Percentiles rank a stretch among this genome's conserved stretches.
Evolutionary conservation across 2,888 invertebrate genomes (phyloP).

Genomic region (Hemistola chrysoprasaria): DNA sequence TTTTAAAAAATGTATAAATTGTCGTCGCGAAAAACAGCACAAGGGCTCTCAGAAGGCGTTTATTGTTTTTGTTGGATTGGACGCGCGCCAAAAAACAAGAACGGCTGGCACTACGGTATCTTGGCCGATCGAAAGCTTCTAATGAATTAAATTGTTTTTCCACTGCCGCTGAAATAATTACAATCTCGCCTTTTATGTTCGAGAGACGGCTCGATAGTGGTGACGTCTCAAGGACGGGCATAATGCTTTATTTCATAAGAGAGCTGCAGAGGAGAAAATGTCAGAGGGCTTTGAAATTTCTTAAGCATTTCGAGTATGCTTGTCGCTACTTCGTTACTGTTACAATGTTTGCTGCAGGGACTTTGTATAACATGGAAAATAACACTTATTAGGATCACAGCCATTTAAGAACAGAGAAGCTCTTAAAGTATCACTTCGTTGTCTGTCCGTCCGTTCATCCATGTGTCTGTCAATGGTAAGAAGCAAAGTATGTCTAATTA

Average conservation of each 20-base stretch:
- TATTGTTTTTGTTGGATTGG: slow-evolving; percentile 36
- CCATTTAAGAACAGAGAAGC: no score
- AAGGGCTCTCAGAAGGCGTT: slow-evolving; percentile 20
- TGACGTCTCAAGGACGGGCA: slow-evolving; percentile 22
- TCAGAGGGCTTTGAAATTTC: not conserved
- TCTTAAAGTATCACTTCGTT: no score
- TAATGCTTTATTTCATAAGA: slow-evolving; percentile 7
- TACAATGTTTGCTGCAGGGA: no score
- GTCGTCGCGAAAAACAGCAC: slow-evolving; percentile 14
- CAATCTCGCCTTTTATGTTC: slow-evolving; percentile 25
- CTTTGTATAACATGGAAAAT: no score
- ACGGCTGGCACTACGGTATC: slow-evolving; percentile 22
- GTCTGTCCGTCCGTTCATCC: no score
- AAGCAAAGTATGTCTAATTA: no score
- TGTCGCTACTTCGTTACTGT: no score
- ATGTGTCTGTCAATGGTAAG: no score
- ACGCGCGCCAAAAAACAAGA: slow-evolving; percentile 31
- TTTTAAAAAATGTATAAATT: slow-evolving; percentile 18
- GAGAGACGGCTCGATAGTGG: slow-evolving; percentile 17
- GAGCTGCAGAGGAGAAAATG: not conserved
- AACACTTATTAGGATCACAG: no score
- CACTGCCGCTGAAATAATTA: slow-evolving; percentile 29
- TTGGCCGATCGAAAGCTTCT: slow-evolving; percentile 23
- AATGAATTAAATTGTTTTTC: slow-evolving; percentile 34
- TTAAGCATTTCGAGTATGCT: no score